Evolutionary conservation across 2,113 vertebrate species (phyloP).

Genomic region (Zapus hudsonius): DNA sequence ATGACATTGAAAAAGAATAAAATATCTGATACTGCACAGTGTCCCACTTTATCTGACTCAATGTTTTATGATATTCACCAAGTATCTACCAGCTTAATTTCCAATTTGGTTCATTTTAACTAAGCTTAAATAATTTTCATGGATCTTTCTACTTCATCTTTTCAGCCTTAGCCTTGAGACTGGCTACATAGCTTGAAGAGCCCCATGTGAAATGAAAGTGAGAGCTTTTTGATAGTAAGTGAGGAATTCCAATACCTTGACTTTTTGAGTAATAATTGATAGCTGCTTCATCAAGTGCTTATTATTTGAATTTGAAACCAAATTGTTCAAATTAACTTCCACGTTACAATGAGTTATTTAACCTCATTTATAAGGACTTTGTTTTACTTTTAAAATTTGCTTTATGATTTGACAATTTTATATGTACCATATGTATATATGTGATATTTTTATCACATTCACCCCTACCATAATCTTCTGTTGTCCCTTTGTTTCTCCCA

Average conservation of each 20-base stretch:
- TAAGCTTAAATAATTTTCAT: not conserved
- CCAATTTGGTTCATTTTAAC: not conserved
- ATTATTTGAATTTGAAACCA: not conserved
- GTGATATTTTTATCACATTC: no score
- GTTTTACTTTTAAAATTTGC: not conserved
- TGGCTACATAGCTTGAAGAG: not conserved
- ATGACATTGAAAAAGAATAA: not conserved
- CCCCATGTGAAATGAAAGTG: not conserved
- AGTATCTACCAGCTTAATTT: not conserved
- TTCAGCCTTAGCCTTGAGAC: not conserved
- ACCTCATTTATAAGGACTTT: not conserved
- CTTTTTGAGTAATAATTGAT: not conserved
- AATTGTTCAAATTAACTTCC: not conserved
- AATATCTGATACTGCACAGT: not conserved
- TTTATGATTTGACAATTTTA: no score
- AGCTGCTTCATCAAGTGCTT: not conserved
- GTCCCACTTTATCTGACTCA: not conserved
- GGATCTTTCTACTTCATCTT: conserved; percentile 9
- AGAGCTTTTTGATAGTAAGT: not conserved
- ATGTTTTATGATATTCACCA: not conserved
- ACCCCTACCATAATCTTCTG: no score
- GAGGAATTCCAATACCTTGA: not conserved
- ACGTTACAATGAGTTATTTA: not conserved
- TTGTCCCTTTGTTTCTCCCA: no score
- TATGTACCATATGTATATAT: no score